Conservation (phyloP, 2,797 vertebrate species). For the Anomalospiza imberbis region DNA sequence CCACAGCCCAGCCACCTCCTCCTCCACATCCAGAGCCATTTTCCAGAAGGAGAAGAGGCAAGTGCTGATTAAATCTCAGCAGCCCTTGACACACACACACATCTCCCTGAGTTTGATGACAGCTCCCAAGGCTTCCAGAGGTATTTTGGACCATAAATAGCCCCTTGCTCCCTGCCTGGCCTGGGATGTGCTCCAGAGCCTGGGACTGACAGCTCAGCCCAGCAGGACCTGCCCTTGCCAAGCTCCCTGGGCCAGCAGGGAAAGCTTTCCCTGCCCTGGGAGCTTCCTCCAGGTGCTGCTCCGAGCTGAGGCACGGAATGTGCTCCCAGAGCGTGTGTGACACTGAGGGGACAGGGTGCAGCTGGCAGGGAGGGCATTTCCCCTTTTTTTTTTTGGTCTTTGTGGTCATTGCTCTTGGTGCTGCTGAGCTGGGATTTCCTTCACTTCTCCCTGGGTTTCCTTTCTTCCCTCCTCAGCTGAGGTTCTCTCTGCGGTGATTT, state of each 20-base stretch:
- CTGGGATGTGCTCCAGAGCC: background rate
- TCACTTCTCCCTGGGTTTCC: background rate
- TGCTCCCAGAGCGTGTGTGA: fast-evolving
- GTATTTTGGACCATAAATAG: background rate
- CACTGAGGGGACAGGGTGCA: background rate
- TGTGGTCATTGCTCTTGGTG: background rate
- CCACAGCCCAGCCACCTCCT: background rate
- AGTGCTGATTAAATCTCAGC: background rate
- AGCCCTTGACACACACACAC: background rate
- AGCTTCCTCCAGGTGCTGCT: background rate
- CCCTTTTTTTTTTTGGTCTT: background rate
- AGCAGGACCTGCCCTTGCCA: fast-evolving
- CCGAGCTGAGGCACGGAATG: background rate
- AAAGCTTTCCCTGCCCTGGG: fast-evolving
- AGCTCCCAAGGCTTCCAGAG: background rate
- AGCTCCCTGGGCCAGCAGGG: fast-evolving
- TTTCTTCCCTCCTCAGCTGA: background rate
- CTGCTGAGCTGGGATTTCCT: background rate
- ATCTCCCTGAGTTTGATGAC: background rate
- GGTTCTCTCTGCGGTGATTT: background rate
- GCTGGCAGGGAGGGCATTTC: background rate
- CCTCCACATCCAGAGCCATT: background rate
- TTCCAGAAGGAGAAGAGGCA: background rate
- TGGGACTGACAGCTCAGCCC: background rate
- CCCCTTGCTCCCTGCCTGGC: background rate